Percentiles rank a stretch among this genome's conserved stretches.
phyloP scores from a whole-genome alignment of 2,888 invertebrate species.

The Hydrotaea diabolus region DNA sequence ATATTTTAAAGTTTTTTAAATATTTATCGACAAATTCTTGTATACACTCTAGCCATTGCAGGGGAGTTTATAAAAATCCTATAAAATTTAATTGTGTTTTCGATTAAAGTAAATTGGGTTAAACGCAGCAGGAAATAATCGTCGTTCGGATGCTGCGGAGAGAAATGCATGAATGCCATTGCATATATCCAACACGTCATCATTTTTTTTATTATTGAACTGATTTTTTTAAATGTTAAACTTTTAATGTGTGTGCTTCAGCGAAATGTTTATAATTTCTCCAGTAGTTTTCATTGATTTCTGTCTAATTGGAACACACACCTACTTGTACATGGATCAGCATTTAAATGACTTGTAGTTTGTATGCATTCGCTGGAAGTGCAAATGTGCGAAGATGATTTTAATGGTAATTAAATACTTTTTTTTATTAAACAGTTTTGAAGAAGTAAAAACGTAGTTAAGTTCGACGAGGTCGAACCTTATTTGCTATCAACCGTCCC shows the following conservation, averaged over 20 bases:
- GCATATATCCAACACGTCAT: background rate
- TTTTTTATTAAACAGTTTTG: no score
- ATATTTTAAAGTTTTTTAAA: no score
- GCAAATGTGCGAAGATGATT: background rate
- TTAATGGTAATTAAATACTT: no score
- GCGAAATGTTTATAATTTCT: background rate
- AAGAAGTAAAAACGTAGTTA: no score
- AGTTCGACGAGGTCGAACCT: no score
- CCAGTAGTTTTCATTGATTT: background rate
- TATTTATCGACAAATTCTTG: no score
- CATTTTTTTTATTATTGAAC: background rate
- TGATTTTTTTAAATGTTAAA: background rate
- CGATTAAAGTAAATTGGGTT: constrained; percentile 36
- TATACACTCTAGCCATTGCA: no score
- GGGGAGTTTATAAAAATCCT: background rate
- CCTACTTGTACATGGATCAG: background rate
- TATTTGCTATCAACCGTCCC: no score
- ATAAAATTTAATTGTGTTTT: constrained; percentile 14
- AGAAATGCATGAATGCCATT: background rate
- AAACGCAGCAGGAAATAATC: constrained; percentile 50
- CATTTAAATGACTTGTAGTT: background rate
- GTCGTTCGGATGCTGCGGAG: background rate
- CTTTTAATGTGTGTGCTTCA: background rate
- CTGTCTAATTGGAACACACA: background rate
- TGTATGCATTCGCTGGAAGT: background rate